These are phyloP conservation scores for Meriones psammophilus DNA, from an alignment of 2,797 vertebrate genomes.

Conservation along the genomic window DNA sequence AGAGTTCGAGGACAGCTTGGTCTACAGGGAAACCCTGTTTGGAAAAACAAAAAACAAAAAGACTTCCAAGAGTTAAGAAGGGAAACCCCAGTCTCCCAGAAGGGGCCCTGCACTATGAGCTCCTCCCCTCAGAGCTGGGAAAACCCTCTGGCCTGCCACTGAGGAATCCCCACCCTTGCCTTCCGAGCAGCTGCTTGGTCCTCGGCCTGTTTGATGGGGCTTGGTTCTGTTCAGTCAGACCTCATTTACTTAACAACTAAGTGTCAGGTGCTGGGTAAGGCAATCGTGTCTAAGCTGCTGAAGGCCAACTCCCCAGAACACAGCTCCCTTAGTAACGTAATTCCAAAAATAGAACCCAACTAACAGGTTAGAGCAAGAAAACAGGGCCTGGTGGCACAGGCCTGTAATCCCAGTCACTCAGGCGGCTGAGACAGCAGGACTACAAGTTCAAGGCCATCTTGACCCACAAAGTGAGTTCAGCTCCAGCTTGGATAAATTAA, in stretches of 20 bases:
- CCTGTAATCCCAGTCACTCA: not conserved
- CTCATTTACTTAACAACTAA: slow-evolving; percentile 35
- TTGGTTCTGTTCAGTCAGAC: slow-evolving; percentile 41
- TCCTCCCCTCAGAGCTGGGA: not conserved
- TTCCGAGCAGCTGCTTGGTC: not conserved
- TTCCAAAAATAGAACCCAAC: slow-evolving; percentile 42
- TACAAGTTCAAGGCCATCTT: not conserved
- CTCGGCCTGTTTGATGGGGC: not conserved
- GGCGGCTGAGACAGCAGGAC: not conserved
- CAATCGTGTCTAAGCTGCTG: not conserved
- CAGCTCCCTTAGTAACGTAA: not conserved
- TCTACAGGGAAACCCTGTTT: not conserved
- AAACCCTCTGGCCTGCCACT: not conserved
- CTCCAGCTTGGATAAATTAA: not conserved
- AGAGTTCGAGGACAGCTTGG: not conserved
- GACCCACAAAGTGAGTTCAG: not conserved
- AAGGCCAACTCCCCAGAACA: slow-evolving; percentile 11
- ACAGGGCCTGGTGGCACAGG: not conserved
- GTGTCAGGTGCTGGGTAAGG: not conserved
- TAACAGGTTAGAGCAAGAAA: not conserved
- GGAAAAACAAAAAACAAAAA: not conserved
- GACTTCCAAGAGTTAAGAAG: not conserved
- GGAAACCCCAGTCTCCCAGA: not conserved
- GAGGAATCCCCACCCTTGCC: not conserved
- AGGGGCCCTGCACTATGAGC: not conserved